A percentile compares a stretch with the other conserved stretches of the same genome.
Conservation (phyloP, 2,113 vertebrate genomes). For the Nerophis ophidion region DNA sequence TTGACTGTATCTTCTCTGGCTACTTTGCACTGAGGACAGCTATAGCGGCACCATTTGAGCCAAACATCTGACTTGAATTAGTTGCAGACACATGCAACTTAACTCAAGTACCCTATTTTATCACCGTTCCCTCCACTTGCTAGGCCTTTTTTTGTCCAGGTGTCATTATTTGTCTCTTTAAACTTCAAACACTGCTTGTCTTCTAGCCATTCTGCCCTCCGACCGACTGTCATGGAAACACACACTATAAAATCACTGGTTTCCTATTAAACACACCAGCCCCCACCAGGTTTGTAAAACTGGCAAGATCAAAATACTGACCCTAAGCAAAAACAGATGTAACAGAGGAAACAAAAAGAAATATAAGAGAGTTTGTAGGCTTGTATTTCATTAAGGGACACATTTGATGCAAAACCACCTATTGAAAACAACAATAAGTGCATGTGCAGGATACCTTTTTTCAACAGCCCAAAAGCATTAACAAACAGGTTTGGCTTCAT, state of each 20-base stretch:
- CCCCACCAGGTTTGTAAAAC: slow-evolving; percentile 4
- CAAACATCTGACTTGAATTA: slow-evolving; percentile 50
- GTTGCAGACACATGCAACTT: slow-evolving; percentile 11
- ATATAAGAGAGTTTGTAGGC: not conserved
- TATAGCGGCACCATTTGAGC: slow-evolving; percentile 4
- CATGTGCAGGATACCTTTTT: not conserved
- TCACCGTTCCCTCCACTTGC: not conserved
- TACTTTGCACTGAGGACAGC: not conserved
- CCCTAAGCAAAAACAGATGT: slow-evolving; percentile 13
- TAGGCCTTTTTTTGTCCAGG: not conserved
- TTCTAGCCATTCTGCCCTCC: slow-evolving; percentile 31
- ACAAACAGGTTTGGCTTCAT: slow-evolving; percentile 35
- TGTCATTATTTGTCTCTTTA: not conserved
- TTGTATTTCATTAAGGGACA: not conserved
- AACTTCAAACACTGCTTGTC: not conserved
- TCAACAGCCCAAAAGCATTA: slow-evolving; percentile 1
- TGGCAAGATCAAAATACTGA: not conserved
- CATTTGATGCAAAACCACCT: not conserved
- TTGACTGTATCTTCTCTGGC: no score
- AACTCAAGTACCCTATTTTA: not conserved
- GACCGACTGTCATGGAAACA: slow-evolving; percentile 39
- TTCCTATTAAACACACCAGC: slow-evolving; percentile 13
- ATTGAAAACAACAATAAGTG: not conserved
- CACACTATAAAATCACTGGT: slow-evolving; percentile 22
- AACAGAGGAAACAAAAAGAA: not conserved